Evolutionary conservation across 2,888 invertebrate species (phyloP), one percentile per base, ranked within the genome.

Genomic region (Latrodectus elegans): DNA sequence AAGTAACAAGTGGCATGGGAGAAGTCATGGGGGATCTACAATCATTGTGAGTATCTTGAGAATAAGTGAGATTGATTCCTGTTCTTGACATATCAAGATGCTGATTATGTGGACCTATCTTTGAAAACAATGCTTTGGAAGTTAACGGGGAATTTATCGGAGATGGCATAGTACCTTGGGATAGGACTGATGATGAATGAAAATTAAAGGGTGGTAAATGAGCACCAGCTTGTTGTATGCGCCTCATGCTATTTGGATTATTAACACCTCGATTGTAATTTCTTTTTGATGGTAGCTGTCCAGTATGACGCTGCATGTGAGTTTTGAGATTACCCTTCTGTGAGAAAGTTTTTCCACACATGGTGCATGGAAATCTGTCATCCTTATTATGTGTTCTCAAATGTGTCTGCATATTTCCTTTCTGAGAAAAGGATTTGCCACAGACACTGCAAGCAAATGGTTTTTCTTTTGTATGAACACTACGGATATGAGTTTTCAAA

Each of bases 261-360:
- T 85, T 88, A 73, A 73, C 74, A 67, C 71, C 51, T n/a, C 88
- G 72, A 64, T 71, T 80, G 73, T 89, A 90, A 68, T 84, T 81
- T 17, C 90, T 85, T 70, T 89, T 88, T 53, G 89, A 89, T 9
- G 90, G 90, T 78, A 90, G 55, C 67, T 89, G 89, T 71, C 90
- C 90, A 73, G 89, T 89, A 83, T 90, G 90, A 77, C 90, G 89
- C 84, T 90, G 90, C 89, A 90, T 90, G 89, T 90, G 90, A 70
- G 90, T 90, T 85, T 90, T 90, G 65, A 90, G 90, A 84, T 90
- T 90, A 55, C 89, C 89, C 78, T 90, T 90, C 77, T 90, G 90
- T 11, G 90, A 90, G 64, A 90, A 90, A 51, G 90, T 90, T 72
- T 90, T 90, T n/a, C 90, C 90, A 82, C 90, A 90, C 74, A 90